Conservation (phyloP, 1,140 invertebrate species). For the Saccostrea cuccullata region DNA sequence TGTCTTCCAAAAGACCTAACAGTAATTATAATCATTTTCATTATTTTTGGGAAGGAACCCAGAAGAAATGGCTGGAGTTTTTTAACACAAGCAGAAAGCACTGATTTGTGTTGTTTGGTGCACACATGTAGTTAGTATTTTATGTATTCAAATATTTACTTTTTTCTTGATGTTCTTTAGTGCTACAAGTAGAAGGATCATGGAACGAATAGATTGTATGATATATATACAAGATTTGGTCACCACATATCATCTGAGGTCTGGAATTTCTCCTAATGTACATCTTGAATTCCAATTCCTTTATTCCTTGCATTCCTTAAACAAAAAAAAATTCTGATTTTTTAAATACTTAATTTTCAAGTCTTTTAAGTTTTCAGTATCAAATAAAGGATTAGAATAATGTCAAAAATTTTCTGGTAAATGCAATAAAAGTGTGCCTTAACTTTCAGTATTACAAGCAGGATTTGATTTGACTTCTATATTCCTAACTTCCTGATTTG, state of each 20-base stretch:
- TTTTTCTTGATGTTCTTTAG: constrained; percentile 11
- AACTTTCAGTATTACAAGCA: not conserved
- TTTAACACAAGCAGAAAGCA: constrained; percentile 18
- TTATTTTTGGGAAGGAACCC: constrained; percentile 9
- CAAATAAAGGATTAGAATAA: not conserved
- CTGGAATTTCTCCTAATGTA: not conserved
- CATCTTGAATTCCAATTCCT: not conserved
- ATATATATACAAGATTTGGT: not conserved
- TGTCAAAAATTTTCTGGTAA: not conserved
- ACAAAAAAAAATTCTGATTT: not conserved
- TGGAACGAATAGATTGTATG: not conserved
- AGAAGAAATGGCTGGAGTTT: constrained; percentile 7
- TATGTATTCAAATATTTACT: constrained; percentile 26
- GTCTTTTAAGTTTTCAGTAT: not conserved
- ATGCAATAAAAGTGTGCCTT: constrained; percentile 15
- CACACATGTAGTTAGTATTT: constrained; percentile 23
- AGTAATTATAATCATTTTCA: constrained; percentile 1
- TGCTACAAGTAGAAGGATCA: constrained; percentile 5
- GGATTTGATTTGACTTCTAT: not conserved
- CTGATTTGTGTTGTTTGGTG: constrained; percentile 19
- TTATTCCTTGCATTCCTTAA: not conserved
- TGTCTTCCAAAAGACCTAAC: constrained; percentile 26
- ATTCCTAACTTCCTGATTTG: constrained; percentile 22
- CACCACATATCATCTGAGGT: constrained; percentile 18
- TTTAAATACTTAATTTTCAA: not conserved